Evolutionary conservation across 2,797 vertebrate species (phyloP).

Genomic region (Alectoris magna): DNA sequence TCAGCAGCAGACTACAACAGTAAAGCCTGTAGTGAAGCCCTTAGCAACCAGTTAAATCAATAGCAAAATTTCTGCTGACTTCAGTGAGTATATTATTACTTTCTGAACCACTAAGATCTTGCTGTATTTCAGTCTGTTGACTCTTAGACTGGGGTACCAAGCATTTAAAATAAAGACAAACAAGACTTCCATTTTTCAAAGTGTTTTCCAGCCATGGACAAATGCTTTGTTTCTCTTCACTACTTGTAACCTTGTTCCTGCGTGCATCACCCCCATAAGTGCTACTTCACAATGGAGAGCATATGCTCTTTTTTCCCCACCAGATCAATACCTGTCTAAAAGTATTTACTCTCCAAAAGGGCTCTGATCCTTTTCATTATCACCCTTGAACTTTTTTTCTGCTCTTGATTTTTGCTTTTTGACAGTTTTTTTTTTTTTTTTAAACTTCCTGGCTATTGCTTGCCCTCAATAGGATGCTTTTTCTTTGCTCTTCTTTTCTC

Average conservation of each 20-base stretch:
- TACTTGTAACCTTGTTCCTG: not conserved
- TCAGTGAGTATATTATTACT: not conserved
- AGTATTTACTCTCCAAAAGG: conserved; percentile 66
- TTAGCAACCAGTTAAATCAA: not conserved
- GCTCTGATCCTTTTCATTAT: conserved; percentile 52
- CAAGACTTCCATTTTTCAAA: not conserved
- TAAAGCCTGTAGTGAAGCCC: not conserved
- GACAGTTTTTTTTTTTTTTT: not conserved
- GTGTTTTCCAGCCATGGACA: not conserved
- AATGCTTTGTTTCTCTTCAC: conserved; percentile 22
- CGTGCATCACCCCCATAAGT: conserved; percentile 21
- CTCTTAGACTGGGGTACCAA: not conserved
- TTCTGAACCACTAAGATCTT: not conserved
- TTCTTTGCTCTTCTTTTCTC: not conserved
- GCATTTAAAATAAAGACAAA: not conserved
- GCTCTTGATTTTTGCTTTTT: conserved; percentile 38
- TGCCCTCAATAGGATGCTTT: not conserved
- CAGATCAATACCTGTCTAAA: conserved; percentile 70
- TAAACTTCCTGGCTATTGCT: conserved; percentile 39
- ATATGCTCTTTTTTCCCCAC: not conserved
- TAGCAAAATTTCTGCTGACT: not conserved
- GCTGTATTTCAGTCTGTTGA: not conserved
- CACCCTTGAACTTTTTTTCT: conserved; percentile 60
- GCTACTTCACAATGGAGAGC: conserved; percentile 44
- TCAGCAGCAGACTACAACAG: not conserved